phyloP scores from a whole-genome alignment of 2,888 invertebrate species.

The Saturnia pavonia region DNA sequence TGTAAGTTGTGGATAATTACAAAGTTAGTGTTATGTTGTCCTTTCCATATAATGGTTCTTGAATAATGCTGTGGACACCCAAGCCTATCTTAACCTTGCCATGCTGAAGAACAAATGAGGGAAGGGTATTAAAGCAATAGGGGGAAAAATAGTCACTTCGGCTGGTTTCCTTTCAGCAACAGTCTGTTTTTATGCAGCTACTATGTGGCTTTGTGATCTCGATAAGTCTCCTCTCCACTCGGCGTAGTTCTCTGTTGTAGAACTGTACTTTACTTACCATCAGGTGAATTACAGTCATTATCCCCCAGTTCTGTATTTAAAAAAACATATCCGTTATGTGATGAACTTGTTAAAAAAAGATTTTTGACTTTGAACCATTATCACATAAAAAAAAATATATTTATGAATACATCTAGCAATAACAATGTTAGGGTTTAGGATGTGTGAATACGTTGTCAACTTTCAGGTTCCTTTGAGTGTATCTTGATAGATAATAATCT shows the following conservation, averaged over 20 bases:
- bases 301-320: not conserved
- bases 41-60: not conserved
- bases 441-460: not conserved
- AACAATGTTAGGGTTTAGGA: conserved; percentile 1
- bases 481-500: not conserved
- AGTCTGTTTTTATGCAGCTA: not conserved
- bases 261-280: not conserved
- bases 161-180: not conserved
- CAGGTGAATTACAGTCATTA: not conserved
- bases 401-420: not conserved
- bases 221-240: not conserved
- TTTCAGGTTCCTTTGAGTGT: conserved; percentile 14
- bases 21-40: not conserved
- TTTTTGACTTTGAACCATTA: conserved; percentile 4
- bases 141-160: not conserved
- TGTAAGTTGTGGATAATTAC: conserved; percentile 31
- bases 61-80: not conserved
- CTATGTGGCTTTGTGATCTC: not conserved
- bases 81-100: not conserved
- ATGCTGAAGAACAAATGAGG: not conserved
- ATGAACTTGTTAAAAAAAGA: not conserved
- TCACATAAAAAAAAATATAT: not conserved
- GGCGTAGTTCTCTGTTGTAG: not conserved
- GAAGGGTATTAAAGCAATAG: not conserved
- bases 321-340: conserved; percentile 5